Evolutionary conservation across 1,140 invertebrate species (phyloP).

Genomic region (Sipha flava): DNA sequence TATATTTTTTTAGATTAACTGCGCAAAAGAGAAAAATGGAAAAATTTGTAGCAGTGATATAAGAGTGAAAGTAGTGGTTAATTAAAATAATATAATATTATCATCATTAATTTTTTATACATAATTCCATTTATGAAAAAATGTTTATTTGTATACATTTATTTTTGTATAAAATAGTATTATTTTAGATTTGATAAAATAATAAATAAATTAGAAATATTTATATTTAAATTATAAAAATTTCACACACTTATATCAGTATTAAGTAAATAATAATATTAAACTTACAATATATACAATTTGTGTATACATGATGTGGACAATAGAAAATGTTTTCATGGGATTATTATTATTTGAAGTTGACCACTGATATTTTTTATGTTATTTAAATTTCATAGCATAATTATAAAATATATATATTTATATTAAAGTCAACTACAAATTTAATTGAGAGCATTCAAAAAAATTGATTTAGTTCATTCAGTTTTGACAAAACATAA

Average conservation of each 20-base stretch:
- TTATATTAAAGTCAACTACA: background rate
- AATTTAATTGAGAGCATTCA: background rate
- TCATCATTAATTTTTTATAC: background rate
- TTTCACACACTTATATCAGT: background rate
- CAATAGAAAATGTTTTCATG: background rate
- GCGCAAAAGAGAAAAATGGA: background rate
- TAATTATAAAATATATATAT: background rate
- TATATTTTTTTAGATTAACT: background rate
- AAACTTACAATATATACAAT: slow-evolving; percentile 20
- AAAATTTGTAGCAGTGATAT: slow-evolving; percentile 11
- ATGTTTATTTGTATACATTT: background rate
- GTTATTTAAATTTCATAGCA: background rate
- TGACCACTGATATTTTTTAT: background rate
- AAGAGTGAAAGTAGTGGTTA: slow-evolving; percentile 15
- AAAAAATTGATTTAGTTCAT: background rate
- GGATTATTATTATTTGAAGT: background rate
- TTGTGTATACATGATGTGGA: slow-evolving; percentile 1
- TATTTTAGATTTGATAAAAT: slow-evolving; percentile 3
- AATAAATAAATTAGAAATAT: slow-evolving; percentile 18
- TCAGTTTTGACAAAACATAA: background rate
- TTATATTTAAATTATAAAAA: slow-evolving; percentile 20
- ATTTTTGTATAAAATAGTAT: background rate
- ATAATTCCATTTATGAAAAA: background rate
- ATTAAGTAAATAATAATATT: slow-evolving; percentile 14
- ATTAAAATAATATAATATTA: background rate